phyloP scores from a whole-genome alignment of 2,888 invertebrate genomes.

The Scelioninae gen. 2 region DNA sequence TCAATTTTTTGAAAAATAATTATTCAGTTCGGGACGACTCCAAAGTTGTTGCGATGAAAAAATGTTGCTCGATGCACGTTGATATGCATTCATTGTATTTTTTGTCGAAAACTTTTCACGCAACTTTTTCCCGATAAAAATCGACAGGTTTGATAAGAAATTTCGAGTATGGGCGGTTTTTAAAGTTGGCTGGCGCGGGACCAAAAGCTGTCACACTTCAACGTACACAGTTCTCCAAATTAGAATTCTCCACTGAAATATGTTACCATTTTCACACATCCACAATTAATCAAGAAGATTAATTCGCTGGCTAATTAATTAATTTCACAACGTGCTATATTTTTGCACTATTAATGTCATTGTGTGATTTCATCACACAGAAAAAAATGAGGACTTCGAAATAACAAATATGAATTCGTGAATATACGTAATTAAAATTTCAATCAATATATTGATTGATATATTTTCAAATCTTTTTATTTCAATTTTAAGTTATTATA shows the following conservation, averaged over 20 bases:
- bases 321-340: too few relatives aligned
- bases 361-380: too few relatives aligned
- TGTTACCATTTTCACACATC: conserved; percentile 24
- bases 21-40: too few relatives aligned
- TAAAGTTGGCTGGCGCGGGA: conserved; percentile 36
- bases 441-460: too few relatives aligned
- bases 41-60: conserved; percentile 8
- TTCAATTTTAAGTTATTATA: too few relatives aligned
- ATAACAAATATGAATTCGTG: too few relatives aligned
- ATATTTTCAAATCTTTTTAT: too few relatives aligned
- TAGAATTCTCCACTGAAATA: conserved; percentile 53
- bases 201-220: conserved; percentile 46
- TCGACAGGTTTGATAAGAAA: conserved; percentile 48
- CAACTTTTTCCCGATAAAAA: conserved; percentile 41
- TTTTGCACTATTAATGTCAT: too few relatives aligned
- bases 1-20: too few relatives aligned
- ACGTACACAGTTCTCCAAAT: conserved; percentile 33
- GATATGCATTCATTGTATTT: conserved; percentile 46
- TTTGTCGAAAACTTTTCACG: conserved; percentile 33
- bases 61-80: conserved; percentile 12
- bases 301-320: not conserved
- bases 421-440: too few relatives aligned
- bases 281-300: conserved; percentile 23
- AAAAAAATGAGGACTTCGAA: too few relatives aligned
- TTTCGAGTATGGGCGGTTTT: conserved; percentile 44